Percentiles rank a stretch among this genome's conserved stretches.
phyloP scores from a whole-genome alignment of 2,888 invertebrate species.

The Eristalis intricaria region DNA sequence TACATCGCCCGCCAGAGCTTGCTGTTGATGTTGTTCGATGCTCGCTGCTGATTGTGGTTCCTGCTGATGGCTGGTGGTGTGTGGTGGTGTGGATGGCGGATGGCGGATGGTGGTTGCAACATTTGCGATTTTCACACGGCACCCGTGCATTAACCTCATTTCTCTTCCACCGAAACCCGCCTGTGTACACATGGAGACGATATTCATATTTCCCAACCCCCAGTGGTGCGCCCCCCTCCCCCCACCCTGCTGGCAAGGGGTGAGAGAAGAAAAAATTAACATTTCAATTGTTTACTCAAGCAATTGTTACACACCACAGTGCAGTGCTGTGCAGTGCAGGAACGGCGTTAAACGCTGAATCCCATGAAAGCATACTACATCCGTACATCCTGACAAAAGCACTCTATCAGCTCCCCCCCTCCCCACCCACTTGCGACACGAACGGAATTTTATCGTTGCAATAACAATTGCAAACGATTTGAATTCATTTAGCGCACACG shows the following conservation, averaged over 20 bases:
- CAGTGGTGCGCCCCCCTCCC: neutral
- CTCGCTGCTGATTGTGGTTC: too few relatives aligned
- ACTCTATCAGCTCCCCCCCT: slow-evolving; percentile 8
- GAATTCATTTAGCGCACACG: slow-evolving; percentile 75
- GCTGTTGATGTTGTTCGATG: neutral
- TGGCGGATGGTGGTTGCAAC: neutral
- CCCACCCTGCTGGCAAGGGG: neutral
- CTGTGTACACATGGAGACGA: neutral
- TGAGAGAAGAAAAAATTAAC: slow-evolving; percentile 47
- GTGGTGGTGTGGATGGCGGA: neutral
- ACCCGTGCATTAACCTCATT: slow-evolving; percentile 71
- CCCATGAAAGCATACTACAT: slow-evolving; percentile 52
- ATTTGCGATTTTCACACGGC: slow-evolving; percentile 64
- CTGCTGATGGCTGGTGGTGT: too few relatives aligned
- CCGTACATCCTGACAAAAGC: slow-evolving; percentile 11
- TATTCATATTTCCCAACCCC: slow-evolving; percentile 62
- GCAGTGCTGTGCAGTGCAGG: neutral
- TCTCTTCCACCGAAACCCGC: slow-evolving; percentile 52
- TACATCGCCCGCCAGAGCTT: slow-evolving; percentile 13
- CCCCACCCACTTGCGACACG: neutral
- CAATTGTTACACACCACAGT: slow-evolving; percentile 57
- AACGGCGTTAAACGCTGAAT: slow-evolving; percentile 44
- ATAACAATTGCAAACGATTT: slow-evolving; percentile 77
- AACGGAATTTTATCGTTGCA: slow-evolving; percentile 74
- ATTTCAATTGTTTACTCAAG: slow-evolving; percentile 72